Percentiles rank a stretch among this genome's conserved stretches.
phyloP scores from a whole-genome alignment of 2,113 vertebrate species.

The Tachuris rubrigastra region DNA sequence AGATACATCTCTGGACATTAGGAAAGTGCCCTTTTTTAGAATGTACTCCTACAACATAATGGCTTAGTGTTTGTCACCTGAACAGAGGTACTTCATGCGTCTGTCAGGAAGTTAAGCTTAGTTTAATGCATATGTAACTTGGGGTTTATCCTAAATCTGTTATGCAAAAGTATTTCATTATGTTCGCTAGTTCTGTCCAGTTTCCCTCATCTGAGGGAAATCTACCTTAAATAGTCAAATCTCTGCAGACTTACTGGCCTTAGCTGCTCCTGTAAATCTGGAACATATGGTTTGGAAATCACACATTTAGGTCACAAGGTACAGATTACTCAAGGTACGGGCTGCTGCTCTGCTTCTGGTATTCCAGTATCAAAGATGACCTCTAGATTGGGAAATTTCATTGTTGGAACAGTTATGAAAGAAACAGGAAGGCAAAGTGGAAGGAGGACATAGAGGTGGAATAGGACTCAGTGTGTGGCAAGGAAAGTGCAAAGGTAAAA shows the following conservation, averaged over 20 bases:
- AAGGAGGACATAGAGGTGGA: not conserved
- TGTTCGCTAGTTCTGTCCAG: not conserved
- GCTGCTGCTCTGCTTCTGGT: not conserved
- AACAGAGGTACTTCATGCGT: not conserved
- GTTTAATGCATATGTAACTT: not conserved
- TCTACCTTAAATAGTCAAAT: not conserved
- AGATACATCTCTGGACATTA: not conserved
- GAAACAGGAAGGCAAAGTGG: not conserved
- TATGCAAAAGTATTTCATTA: not conserved
- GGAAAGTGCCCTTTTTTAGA: not conserved
- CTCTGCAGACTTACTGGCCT: not conserved
- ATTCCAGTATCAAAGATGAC: not conserved
- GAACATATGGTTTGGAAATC: slow-evolving; percentile 31
- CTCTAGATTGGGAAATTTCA: not conserved
- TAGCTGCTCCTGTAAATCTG: slow-evolving; percentile 28
- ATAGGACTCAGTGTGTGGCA: not conserved
- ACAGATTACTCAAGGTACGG: not conserved
- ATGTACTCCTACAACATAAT: not conserved
- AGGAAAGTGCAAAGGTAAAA: not conserved
- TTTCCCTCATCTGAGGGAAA: not conserved
- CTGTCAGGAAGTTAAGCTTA: not conserved
- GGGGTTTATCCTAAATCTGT: not conserved
- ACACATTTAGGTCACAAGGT: slow-evolving; percentile 1
- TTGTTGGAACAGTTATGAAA: not conserved
- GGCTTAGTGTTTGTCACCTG: not conserved